phyloP scores from a whole-genome alignment of 2,797 vertebrate species.

The Cossypha heuglini region DNA sequence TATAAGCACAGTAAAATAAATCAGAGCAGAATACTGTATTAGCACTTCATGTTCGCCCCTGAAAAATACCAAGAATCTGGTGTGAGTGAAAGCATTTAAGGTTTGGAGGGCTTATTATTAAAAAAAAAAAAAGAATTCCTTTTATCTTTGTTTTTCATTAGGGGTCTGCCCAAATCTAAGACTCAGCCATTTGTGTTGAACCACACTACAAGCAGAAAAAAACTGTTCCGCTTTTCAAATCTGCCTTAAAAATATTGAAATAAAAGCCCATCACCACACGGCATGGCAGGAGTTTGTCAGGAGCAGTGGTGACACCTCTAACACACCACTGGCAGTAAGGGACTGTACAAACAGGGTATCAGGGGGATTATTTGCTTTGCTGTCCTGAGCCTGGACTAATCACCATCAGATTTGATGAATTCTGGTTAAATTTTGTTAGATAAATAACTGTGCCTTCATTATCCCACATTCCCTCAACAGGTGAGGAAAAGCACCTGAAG shows the following conservation, averaged over 20 bases:
- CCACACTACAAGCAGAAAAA: no score
- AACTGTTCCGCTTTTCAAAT: neutral
- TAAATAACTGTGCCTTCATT: neutral
- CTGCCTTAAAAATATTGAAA: neutral
- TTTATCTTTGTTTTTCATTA: neutral
- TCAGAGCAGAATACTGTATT: neutral
- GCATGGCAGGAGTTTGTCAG: neutral
- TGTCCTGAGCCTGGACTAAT: neutral
- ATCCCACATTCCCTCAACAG: rapidly evolving
- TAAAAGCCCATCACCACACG: neutral
- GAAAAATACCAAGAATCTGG: neutral
- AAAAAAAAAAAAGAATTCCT: neutral
- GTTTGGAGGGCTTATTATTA: rapidly evolving
- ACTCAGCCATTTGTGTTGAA: neutral
- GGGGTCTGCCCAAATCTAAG: neutral
- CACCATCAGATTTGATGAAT: neutral
- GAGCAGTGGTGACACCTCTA: neutral
- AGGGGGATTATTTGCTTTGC: neutral
- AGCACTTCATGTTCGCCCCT: neutral
- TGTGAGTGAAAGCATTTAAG: neutral
- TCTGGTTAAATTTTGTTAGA: neutral
- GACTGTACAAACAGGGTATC: neutral
- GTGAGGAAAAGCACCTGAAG: neutral
- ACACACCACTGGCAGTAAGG: neutral
- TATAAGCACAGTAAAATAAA: neutral